phyloP scores from a whole-genome alignment of 2,888 invertebrate genomes.

The Bellardia bayeri region DNA sequence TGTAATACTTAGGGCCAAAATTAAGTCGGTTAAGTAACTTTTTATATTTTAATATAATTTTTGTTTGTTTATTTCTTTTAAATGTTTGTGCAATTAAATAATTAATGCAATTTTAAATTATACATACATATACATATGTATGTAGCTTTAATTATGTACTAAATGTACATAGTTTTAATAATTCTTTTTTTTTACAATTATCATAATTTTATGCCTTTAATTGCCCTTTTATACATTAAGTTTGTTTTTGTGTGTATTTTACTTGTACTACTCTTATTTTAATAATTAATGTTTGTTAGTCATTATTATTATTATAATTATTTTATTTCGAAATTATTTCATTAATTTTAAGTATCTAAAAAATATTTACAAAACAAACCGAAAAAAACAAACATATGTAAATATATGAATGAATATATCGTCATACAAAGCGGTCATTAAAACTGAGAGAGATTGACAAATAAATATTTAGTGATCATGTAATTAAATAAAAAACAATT shows the following conservation, averaged over 20 bases:
- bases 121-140: constrained; percentile 10
- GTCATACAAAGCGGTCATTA: background rate
- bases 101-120: constrained; percentile 16
- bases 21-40: constrained; percentile 85
- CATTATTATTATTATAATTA: constrained; percentile 1
- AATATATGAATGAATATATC: background rate
- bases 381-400: background rate
- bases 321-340: background rate
- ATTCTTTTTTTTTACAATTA: background rate
- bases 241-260: background rate
- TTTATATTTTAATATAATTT: background rate
- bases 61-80: constrained; percentile 10
- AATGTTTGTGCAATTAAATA: constrained; percentile 38
- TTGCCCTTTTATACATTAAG: constrained; percentile 14
- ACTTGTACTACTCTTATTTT: background rate
- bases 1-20: constrained; percentile 91
- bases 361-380: background rate
- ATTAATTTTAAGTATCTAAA: background rate
- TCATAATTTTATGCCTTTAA: background rate
- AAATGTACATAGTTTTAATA: constrained; percentile 34
- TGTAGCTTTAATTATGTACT: constrained; percentile 37
- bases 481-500: background rate
- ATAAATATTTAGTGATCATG: background rate
- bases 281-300: constrained; percentile 2
- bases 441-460: background rate